Evolutionary conservation across 2,888 invertebrate genomes (phyloP), one percentile per base, ranked within the genome.

Genomic region (Mythimna ferrago): DNA sequence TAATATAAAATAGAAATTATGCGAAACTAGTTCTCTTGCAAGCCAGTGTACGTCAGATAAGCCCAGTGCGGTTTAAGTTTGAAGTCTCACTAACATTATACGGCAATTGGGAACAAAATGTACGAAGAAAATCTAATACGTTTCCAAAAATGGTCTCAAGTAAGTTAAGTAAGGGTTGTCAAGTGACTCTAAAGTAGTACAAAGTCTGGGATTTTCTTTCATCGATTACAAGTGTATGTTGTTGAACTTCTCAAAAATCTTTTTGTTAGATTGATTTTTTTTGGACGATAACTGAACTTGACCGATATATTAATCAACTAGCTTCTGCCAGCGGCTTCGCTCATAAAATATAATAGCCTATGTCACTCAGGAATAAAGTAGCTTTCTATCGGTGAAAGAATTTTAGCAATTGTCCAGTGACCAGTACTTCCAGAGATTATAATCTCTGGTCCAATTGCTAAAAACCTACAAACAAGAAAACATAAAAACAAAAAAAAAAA

Each of bases 1-100:
- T 85, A 87, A 87, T 88, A 86, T 86, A 84, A 88, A 87, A 88
- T 85, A 89, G 85, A 86, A 89, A 89, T 90, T 88, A 89, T 86
- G 80, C 60, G 71, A 80, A 83, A 86, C 87, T 87, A 88, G 86
- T 89, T 86, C 63, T 73, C 78, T 19, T 81, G 79, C 80, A 85
- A 84, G 60, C 56, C 62, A 73, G 73, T 62, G 79, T 77, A 82
- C 76, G 81, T 81, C 77, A 87, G 90, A 90, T 91, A 90, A 91
- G 88, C 85, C 71, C 67, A 64, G 66, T 68, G 76, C 67, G 75
- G 83, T 84, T 84, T 87, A 88, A 90, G 86, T 90, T 90, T 87
- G 82, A 83, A 85, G 84, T 83, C 81, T 82, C 67, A 76, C 61
- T 64, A 78, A 86, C 82, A 86, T 85, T 89, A 83, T 79, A 86